phyloP scores from a whole-genome alignment of 2,113 vertebrate species.

The Atrichornis clamosus region DNA sequence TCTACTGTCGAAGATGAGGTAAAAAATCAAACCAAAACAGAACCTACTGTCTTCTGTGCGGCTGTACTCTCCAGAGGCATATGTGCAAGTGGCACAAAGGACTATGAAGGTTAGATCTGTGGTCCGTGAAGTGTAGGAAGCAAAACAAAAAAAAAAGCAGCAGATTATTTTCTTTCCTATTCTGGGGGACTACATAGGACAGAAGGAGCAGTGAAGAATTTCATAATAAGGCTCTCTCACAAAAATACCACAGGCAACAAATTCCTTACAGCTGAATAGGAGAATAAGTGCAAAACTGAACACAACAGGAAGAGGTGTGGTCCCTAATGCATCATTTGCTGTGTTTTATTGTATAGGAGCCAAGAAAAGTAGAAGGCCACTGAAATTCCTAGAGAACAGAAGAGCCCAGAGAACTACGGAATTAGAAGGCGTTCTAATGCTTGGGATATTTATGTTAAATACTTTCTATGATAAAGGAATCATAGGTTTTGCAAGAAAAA shows the following conservation, averaged over 20 bases:
- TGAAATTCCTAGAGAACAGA: background rate
- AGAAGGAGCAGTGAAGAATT: background rate
- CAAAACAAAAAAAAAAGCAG: background rate
- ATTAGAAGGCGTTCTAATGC: background rate
- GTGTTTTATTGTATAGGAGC: background rate
- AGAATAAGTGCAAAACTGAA: background rate
- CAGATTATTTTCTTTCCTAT: background rate
- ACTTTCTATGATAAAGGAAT: background rate
- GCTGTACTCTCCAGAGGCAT: background rate
- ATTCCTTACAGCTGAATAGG: background rate
- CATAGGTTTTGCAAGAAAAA: background rate
- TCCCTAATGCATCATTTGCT: background rate
- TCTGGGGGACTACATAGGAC: background rate
- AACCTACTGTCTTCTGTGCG: accelerated
- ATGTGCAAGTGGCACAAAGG: background rate
- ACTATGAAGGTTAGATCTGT: background rate
- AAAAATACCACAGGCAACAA: background rate
- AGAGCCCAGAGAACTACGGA: background rate
- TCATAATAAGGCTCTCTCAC: accelerated
- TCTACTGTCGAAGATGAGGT: background rate
- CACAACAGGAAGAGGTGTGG: constrained; percentile 17
- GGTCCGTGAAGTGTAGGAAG: background rate
- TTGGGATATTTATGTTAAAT: background rate
- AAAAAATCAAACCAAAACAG: background rate
- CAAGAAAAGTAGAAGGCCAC: background rate